Percentiles rank a stretch among this genome's conserved stretches.
phyloP scores from a whole-genome alignment of 2,888 invertebrate genomes.

The Cetonia aurata region DNA sequence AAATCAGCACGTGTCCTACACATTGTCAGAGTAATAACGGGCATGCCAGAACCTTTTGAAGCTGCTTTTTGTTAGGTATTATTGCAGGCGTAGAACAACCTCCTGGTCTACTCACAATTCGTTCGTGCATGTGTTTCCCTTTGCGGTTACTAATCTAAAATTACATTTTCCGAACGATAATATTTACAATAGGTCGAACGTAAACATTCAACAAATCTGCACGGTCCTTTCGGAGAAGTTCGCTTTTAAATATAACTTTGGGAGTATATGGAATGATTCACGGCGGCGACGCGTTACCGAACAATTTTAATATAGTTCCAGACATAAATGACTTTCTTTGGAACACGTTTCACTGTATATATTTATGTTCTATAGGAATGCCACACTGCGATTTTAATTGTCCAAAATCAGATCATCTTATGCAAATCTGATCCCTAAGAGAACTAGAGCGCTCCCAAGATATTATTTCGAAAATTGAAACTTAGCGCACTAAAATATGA shows the following conservation, averaged over 20 bases:
- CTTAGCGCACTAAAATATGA: no score
- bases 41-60: slow-evolving; percentile 13
- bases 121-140: slow-evolving; percentile 25
- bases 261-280: slow-evolving; percentile 27
- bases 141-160: slow-evolving; percentile 35
- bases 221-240: slow-evolving; percentile 33
- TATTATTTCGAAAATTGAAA: no score
- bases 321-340: not conserved
- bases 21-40: slow-evolving; percentile 17
- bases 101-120: not conserved
- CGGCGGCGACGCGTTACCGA: slow-evolving; percentile 3
- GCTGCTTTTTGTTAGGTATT: not conserved
- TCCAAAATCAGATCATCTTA: no score
- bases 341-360: not conserved
- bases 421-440: no score
- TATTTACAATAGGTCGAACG: slow-evolving; percentile 34
- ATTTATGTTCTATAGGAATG: no score
- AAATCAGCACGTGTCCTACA: slow-evolving; percentile 24
- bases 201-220: slow-evolving; percentile 40
- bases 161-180: slow-evolving; percentile 34
- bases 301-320: slow-evolving; percentile 15
- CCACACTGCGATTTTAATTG: no score
- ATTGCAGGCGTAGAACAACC: no score
- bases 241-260: slow-evolving; percentile 20
- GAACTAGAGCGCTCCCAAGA: no score